phyloP scores from a whole-genome alignment of 2,888 invertebrate species.

The Limenitis camilla region DNA sequence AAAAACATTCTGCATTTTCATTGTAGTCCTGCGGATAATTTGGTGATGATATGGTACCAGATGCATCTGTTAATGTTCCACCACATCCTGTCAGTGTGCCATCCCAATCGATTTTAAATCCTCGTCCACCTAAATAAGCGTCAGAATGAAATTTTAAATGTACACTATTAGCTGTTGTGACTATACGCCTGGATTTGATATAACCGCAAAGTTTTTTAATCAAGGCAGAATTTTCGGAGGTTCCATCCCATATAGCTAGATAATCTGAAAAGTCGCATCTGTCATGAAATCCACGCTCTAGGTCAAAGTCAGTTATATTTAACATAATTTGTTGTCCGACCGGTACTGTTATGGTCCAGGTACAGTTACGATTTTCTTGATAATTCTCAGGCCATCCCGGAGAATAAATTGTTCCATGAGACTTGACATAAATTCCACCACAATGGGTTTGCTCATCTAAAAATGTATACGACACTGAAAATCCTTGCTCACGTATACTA shows the following conservation, averaged over 20 bases:
- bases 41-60: conserved; percentile 87
- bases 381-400: conserved; percentile 87
- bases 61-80: conserved; percentile 79
- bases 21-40: conserved; percentile 87
- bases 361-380: conserved; percentile 80
- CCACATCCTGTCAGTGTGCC: conserved; percentile 82
- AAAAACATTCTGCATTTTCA: conserved; percentile 83
- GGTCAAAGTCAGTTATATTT: conserved; percentile 66
- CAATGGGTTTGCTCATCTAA: conserved; percentile 71
- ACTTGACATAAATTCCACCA: conserved; percentile 80
- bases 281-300: conserved; percentile 71
- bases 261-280: conserved; percentile 56
- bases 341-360: conserved; percentile 84
- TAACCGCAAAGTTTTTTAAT: conserved; percentile 87
- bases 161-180: conserved; percentile 85
- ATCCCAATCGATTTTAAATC: conserved; percentile 78
- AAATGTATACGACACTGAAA: conserved; percentile 80
- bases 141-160: conserved; percentile 86
- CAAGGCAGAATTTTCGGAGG: conserved; percentile 79
- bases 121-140: conserved; percentile 71
- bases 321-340: conserved; percentile 83
- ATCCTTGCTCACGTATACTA: conserved; percentile 75
- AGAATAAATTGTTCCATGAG: conserved; percentile 81
- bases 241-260: conserved; percentile 83
- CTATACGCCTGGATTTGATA: conserved; percentile 75